Conservation (phyloP, 2,888 invertebrate species). For the Cryptophagus acutangulus region DNA sequence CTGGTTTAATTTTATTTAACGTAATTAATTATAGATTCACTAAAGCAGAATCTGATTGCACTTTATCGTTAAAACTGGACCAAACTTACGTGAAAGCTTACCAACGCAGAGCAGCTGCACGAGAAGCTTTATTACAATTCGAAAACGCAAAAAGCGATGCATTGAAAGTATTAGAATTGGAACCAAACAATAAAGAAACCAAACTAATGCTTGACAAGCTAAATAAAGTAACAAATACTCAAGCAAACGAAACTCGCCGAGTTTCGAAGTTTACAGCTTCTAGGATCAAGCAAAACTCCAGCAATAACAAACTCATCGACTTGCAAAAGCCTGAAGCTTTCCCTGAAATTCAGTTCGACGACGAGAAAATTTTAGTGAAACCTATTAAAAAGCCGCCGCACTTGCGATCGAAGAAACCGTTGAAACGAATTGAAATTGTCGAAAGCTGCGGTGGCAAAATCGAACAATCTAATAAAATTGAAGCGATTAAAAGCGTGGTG, state of each 20-base stretch:
- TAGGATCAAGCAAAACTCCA: constrained; percentile 20
- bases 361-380: constrained; percentile 43
- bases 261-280: constrained; percentile 39
- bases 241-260: constrained; percentile 16
- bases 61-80: constrained; percentile 72
- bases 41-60: constrained; percentile 76
- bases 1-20: constrained; percentile 6
- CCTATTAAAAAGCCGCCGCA: constrained; percentile 61
- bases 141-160: constrained; percentile 70
- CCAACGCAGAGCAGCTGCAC: constrained; percentile 72
- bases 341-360: constrained; percentile 20
- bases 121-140: constrained; percentile 66
- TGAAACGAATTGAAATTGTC: constrained; percentile 50
- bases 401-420: constrained; percentile 58
- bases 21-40: constrained; percentile 52
- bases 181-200: constrained; percentile 73
- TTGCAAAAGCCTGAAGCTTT: not conserved
- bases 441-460: too few species aligned
- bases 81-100: constrained; percentile 78
- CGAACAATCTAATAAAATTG: too few species aligned
- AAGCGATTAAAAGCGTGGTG: constrained; percentile 14
- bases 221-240: constrained; percentile 17
- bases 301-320: not conserved
- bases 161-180: constrained; percentile 63
- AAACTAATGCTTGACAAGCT: constrained; percentile 56